Evolutionary conservation across 2,113 vertebrate genomes (phyloP).

Genomic region (Ancistrus triradiatus): DNA sequence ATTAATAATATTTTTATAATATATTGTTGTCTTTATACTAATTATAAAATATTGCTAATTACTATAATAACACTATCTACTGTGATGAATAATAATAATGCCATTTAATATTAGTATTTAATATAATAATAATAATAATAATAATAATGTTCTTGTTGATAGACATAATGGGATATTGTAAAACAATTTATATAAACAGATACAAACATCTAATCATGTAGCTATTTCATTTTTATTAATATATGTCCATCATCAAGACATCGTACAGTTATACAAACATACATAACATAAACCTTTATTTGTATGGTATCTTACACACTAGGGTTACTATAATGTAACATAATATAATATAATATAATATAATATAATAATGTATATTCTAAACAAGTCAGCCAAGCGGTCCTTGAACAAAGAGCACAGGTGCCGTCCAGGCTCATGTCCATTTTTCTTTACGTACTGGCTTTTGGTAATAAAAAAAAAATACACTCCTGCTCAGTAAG

Average conservation of each 20-base stretch:
- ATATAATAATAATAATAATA: background rate
- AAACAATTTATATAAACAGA: too few relatives aligned
- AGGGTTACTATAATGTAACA: too few relatives aligned
- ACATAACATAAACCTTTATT: too few relatives aligned
- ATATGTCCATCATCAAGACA: too few relatives aligned
- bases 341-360: conserved; percentile 1
- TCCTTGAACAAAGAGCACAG: conserved; percentile 37
- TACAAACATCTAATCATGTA: too few relatives aligned
- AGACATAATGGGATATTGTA: too few relatives aligned
- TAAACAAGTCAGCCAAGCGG: background rate
- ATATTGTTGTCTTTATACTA: background rate
- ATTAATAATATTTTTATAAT: background rate
- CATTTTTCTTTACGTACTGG: background rate
- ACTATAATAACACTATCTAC: background rate
- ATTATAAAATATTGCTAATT: background rate
- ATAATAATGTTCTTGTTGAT: too few relatives aligned
- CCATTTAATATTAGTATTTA: background rate
- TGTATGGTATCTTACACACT: too few relatives aligned
- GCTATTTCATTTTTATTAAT: too few relatives aligned
- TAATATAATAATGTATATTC: background rate
- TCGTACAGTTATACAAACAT: too few relatives aligned
- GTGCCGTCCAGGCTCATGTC: conserved; percentile 18
- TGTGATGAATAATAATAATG: background rate
- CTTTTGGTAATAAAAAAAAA: conserved; percentile 12
- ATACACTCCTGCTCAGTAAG: conserved; percentile 6